A percentile compares a stretch with the other conserved stretches of the same genome.
phyloP scores from a whole-genome alignment of 1,140 invertebrate species.

The Pinna nobilis region DNA sequence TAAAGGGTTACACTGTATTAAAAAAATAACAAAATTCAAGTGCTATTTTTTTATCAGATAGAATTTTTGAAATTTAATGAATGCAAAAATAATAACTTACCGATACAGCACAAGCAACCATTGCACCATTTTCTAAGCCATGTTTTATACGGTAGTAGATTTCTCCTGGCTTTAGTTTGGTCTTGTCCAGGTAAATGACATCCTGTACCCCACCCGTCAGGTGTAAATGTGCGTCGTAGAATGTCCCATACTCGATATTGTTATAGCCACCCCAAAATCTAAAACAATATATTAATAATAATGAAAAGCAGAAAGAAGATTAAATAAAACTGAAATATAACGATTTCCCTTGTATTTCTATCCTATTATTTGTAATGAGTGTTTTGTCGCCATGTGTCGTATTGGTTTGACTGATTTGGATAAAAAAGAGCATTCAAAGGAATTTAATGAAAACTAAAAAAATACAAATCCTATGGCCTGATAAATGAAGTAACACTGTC shows the following conservation, averaged over 20 bases:
- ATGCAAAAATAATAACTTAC: background rate
- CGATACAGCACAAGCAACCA: constrained; percentile 5
- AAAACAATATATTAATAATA: background rate
- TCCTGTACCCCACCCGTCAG: constrained; percentile 15
- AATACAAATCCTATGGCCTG: too few species aligned
- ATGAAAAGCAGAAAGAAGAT: background rate
- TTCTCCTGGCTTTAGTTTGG: constrained; percentile 10
- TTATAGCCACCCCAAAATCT: constrained; percentile 15
- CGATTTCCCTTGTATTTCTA: too few species aligned
- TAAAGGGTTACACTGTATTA: too few species aligned
- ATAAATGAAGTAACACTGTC: too few species aligned
- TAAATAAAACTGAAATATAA: background rate
- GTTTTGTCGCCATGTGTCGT: too few species aligned
- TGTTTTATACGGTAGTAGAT: constrained; percentile 8
- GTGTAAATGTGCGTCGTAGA: constrained; percentile 1
- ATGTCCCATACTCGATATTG: constrained; percentile 1
- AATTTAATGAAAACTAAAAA: too few species aligned
- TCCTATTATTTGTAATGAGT: too few species aligned
- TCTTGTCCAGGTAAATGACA: constrained; percentile 14
- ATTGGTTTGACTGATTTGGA: too few species aligned
- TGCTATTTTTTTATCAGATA: too few species aligned
- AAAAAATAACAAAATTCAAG: too few species aligned
- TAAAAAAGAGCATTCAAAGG: too few species aligned
- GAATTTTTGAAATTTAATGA: background rate
- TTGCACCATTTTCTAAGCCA: background rate